A percentile compares a stretch with the other conserved stretches of the same genome.
phyloP scores from a whole-genome alignment of 2,113 vertebrate genomes.

The Cathartes aura region DNA sequence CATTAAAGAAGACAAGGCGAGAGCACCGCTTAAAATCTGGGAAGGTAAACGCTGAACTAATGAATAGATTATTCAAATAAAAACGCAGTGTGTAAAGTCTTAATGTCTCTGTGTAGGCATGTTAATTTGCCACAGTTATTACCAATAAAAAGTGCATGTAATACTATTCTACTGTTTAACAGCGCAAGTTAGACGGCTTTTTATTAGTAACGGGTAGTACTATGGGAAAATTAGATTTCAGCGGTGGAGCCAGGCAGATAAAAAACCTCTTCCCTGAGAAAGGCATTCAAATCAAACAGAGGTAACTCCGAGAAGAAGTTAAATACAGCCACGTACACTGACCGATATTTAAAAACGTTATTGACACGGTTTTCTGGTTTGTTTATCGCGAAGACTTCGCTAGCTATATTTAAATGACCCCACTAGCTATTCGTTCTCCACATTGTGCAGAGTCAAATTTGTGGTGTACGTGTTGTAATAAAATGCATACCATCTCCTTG shows the following conservation, averaged over 20 bases:
- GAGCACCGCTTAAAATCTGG: slow-evolving; percentile 13
- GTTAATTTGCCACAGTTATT: slow-evolving; percentile 73
- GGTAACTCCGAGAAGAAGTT: neutral
- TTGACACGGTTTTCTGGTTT: neutral
- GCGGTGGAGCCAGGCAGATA: neutral
- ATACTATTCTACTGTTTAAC: slow-evolving; percentile 48
- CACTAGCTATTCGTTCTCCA: neutral
- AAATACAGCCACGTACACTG: neutral
- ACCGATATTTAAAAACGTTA: neutral
- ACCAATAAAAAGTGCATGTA: slow-evolving; percentile 65
- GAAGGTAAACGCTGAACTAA: slow-evolving; percentile 7
- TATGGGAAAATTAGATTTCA: slow-evolving; percentile 49
- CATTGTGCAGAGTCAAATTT: slow-evolving; percentile 27
- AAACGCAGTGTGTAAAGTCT: slow-evolving; percentile 5
- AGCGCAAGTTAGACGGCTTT: slow-evolving; percentile 61
- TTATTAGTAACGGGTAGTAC: slow-evolving; percentile 62
- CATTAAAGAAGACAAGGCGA: neutral
- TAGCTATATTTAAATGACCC: slow-evolving; percentile 47
- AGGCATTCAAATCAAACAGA: neutral
- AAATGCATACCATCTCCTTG: slow-evolving; percentile 23
- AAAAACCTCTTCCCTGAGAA: neutral
- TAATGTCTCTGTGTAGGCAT: slow-evolving; percentile 45
- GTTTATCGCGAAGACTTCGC: neutral
- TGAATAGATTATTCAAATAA: slow-evolving; percentile 37
- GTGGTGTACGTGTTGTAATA: slow-evolving; percentile 17